These are phyloP conservation scores for Lasioglossum leucozonium DNA, from an alignment of 2,888 invertebrate species.

Conservation along the genomic window DNA sequence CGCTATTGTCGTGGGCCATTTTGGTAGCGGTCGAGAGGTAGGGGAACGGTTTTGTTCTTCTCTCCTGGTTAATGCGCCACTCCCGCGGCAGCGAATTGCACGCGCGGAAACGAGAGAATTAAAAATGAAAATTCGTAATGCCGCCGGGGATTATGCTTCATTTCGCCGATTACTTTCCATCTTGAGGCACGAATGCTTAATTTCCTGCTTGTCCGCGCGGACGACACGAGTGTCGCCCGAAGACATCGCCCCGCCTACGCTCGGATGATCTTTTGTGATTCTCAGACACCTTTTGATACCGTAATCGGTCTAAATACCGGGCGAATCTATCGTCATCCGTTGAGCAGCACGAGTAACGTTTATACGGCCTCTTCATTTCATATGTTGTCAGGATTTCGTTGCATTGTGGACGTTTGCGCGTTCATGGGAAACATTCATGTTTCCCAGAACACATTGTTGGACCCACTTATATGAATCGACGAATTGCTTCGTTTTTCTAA, in stretches of 20 bases:
- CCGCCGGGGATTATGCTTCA: constrained; percentile 54
- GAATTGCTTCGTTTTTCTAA: no score
- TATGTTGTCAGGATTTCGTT: neutral
- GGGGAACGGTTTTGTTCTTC: constrained; percentile 38
- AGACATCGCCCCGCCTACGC: constrained; percentile 5
- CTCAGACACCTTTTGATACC: neutral
- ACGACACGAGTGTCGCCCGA: neutral
- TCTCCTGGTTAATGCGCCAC: constrained; percentile 51
- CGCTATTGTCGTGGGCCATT: constrained; percentile 55
- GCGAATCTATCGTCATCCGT: neutral
- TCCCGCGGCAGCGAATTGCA: constrained; percentile 39
- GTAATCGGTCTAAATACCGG: constrained; percentile 8
- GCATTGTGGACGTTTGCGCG: neutral
- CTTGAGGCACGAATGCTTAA: constrained; percentile 40
- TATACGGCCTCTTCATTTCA: neutral
- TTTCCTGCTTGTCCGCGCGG: constrained; percentile 44
- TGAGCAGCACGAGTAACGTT: neutral
- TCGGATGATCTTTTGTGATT: constrained; percentile 8
- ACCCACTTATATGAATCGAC: neutral
- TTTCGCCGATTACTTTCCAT: constrained; percentile 50
- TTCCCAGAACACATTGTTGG: neutral
- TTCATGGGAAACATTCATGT: neutral
- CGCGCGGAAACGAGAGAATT: constrained; percentile 43
- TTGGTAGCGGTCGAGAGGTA: constrained; percentile 43
- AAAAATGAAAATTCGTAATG: constrained; percentile 64